A percentile compares a stretch with the other conserved stretches of the same genome.
Conservation (phyloP, 2,888 invertebrate genomes). For the Chesias legatella region DNA sequence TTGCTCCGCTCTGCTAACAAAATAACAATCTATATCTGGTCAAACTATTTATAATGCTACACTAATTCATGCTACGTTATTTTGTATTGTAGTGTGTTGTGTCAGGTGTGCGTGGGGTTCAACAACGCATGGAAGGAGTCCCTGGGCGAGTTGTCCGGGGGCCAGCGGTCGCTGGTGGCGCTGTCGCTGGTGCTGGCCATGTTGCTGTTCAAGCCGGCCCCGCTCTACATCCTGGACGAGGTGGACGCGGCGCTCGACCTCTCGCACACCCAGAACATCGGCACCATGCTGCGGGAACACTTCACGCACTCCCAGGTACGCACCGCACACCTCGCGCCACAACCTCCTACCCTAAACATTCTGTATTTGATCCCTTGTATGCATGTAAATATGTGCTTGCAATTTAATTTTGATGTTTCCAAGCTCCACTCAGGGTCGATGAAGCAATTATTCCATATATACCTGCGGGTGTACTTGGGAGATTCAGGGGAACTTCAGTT, state of each 20-base stretch:
- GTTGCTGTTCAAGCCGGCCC: constrained; percentile 98
- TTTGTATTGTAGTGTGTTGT: too few relatives aligned
- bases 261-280: constrained; percentile 99
- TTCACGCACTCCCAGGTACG: constrained; percentile 85
- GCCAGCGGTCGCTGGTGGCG: constrained; percentile 97
- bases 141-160: constrained; percentile 96
- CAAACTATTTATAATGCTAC: too few relatives aligned
- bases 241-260: constrained; percentile 99
- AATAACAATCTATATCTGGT: too few relatives aligned
- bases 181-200: constrained; percentile 97
- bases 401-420: too few relatives aligned
- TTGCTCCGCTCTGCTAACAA: too few relatives aligned
- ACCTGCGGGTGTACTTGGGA: too few relatives aligned
- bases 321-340: constrained; percentile 86
- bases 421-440: too few relatives aligned
- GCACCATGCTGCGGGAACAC: constrained; percentile 90
- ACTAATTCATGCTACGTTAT: too few relatives aligned
- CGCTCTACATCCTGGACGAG: constrained; percentile 98
- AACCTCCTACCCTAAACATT: constrained; percentile 42
- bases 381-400: too few relatives aligned
- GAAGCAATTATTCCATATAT: too few relatives aligned
- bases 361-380: too few relatives aligned
- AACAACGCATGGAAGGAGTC: constrained; percentile 98
- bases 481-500: too few relatives aligned
- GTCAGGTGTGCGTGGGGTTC: constrained; percentile 88